Conservation (phyloP, 1,140 invertebrate genomes). For the Drosophila ananassae region DNA sequence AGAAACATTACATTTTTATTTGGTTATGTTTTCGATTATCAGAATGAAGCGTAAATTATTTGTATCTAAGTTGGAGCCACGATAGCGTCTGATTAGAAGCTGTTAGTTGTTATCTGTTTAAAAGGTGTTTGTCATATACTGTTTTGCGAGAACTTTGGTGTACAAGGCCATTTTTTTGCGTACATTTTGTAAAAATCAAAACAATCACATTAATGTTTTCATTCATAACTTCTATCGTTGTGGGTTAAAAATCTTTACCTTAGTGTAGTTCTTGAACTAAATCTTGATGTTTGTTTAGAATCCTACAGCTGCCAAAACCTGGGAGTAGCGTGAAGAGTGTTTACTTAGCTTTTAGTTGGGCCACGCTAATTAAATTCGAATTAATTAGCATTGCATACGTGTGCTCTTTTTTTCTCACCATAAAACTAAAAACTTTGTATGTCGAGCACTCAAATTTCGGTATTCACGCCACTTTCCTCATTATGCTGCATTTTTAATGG, state of each 20-base stretch:
- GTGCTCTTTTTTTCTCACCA: background rate
- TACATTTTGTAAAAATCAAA: background rate
- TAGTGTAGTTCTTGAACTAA: background rate
- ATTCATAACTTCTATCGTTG: constrained; percentile 15
- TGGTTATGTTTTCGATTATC: background rate
- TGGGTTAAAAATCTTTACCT: constrained; percentile 6
- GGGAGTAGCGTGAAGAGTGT: background rate
- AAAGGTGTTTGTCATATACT: background rate
- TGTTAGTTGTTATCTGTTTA: background rate
- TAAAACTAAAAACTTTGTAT: constrained; percentile 7
- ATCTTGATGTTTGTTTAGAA: constrained; percentile 5
- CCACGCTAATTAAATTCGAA: constrained; percentile 37
- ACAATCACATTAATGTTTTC: constrained; percentile 11
- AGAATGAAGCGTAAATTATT: background rate
- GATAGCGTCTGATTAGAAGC: constrained; percentile 1
- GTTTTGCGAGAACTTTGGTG: background rate
- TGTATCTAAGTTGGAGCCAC: constrained; percentile 12
- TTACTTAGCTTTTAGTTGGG: constrained; percentile 28
- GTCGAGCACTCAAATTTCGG: constrained; percentile 5
- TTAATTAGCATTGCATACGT: constrained; percentile 18
- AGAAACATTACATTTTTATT: constrained; percentile 6
- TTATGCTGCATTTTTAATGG: constrained; percentile 3
- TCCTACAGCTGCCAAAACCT: background rate
- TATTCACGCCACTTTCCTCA: constrained; percentile 1
- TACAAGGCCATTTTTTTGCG: background rate